phyloP scores from a whole-genome alignment of 2,113 vertebrate species.

The Cryptomyrus ogoouensis region DNA sequence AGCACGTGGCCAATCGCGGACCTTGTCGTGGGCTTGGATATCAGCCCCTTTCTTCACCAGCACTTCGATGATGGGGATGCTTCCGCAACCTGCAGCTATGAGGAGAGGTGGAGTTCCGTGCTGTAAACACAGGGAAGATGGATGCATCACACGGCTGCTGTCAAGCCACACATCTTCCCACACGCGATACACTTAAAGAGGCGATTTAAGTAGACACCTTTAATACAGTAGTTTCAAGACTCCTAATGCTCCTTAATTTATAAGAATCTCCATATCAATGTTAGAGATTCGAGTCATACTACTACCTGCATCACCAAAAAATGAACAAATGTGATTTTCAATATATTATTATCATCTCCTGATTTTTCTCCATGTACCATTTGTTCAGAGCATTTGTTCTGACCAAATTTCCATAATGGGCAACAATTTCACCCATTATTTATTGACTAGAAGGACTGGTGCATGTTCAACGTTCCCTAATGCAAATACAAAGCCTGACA shows the following conservation, averaged over 20 bases:
- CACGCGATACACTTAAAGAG: background rate
- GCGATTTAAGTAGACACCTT: background rate
- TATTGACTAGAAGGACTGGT: slow-evolving; percentile 12
- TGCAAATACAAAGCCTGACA: slow-evolving; percentile 17
- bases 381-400: background rate
- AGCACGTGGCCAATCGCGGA: slow-evolving; percentile 37
- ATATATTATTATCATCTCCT: background rate
- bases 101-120: slow-evolving; percentile 89
- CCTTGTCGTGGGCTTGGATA: slow-evolving; percentile 88
- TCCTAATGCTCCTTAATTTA: background rate
- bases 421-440: slow-evolving; percentile 19
- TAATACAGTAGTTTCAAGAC: background rate
- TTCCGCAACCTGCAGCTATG: slow-evolving; percentile 92
- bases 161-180: background rate
- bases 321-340: background rate
- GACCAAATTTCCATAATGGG: slow-evolving; percentile 13
- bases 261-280: background rate
- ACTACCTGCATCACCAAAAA: background rate
- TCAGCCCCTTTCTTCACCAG: slow-evolving; percentile 85
- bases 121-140: slow-evolving; percentile 51
- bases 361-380: background rate
- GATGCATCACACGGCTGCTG: background rate
- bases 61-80: slow-evolving; percentile 87
- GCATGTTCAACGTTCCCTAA: slow-evolving; percentile 13
- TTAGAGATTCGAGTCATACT: background rate